Percentiles rank a stretch among this genome's conserved stretches.
These are phyloP conservation scores for Ptilorrhoa leucosticta DNA, from an alignment of 2,113 vertebrate species.

Conservation along the genomic window DNA sequence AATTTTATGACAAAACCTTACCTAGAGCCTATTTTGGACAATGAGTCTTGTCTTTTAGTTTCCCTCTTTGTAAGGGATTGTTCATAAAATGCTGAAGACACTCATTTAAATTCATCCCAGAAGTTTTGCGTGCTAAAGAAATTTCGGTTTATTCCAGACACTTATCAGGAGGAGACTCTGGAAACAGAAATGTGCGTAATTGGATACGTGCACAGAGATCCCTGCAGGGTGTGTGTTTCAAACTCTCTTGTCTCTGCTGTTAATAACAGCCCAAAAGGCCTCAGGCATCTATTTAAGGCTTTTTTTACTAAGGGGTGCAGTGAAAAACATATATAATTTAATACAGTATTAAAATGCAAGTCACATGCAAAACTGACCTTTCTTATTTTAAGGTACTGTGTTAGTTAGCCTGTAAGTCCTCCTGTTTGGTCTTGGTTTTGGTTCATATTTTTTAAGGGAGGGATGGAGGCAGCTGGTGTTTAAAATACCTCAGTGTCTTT, in stretches of 20 bases:
- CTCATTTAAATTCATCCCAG: not conserved
- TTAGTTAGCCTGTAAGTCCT: not conserved
- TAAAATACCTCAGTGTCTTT: not conserved
- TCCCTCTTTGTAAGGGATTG: not conserved
- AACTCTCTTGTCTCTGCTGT: conserved; percentile 1
- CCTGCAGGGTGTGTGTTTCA: conserved; percentile 40
- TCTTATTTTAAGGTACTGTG: not conserved
- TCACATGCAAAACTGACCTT: not conserved
- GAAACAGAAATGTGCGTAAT: not conserved
- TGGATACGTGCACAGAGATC: not conserved
- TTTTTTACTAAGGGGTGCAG: not conserved
- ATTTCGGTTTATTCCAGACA: conserved; percentile 2
- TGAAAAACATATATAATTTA: not conserved
- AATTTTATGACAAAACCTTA: not conserved
- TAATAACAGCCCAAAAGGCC: not conserved
- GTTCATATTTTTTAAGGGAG: not conserved
- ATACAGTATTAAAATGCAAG: not conserved
- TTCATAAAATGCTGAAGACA: not conserved
- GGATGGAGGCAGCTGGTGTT: not conserved
- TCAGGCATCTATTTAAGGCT: conserved; percentile 6
- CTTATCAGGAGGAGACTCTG: conserved; percentile 9
- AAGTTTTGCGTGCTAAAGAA: not conserved
- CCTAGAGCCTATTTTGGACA: not conserved
- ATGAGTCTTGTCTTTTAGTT: not conserved
- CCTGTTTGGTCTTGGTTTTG: not conserved